Base-by-base conservation (phyloP, 2,113 vertebrate species). In the Pithys albifrons region DNA sequence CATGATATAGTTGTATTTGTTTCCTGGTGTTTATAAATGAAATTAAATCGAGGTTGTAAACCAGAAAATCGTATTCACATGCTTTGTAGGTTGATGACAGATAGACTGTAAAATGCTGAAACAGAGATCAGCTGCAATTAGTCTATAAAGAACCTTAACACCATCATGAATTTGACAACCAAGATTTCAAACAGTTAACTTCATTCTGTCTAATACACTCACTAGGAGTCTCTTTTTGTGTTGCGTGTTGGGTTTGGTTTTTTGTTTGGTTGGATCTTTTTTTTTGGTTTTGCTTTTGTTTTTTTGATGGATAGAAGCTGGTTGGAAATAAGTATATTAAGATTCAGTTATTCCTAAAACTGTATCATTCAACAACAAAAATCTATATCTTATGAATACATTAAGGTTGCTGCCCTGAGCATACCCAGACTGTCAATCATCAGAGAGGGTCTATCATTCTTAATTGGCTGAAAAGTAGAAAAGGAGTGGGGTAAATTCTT, bases 31-130 rank as follows among this genome's bases (percentile, higher is more conserved):
- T 96, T 94, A 55, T 39, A 93, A 85, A 78, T 23, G 31, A 45
- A 94, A 93, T 88, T 78, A 61, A 93, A 71, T 88, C 77, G 65
- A 73, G 39, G 37, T 65, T 89, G 59, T 84, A 89, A 92, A 93
- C 3, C 28, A 80, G 64, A 70, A 89, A 80, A 74, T 39, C 7
- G 1, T 58, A 48, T 83, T 91, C 75, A 18, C 59, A 19, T 24
- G 12, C 48, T 64, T 73, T 64, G 27, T 81, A 66, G 79, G 51
- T 37, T 41, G 79, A 65, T 65, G 57, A 78, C 24, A 78, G 67
- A 33, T 18, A 23, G 58, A 48, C 64, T 3, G 2, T n/a, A 72
- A 90, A 75, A 91, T 41, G 29, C 33, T 82, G 22, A 89, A 80
- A 83, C 76, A 46, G 8, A 88, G 20, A 55, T 74, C 46, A 76